Evolutionary conservation across 2,113 vertebrate species (phyloP), one percentile per base, ranked within the genome.

Genomic region (Penelope pileata): DNA sequence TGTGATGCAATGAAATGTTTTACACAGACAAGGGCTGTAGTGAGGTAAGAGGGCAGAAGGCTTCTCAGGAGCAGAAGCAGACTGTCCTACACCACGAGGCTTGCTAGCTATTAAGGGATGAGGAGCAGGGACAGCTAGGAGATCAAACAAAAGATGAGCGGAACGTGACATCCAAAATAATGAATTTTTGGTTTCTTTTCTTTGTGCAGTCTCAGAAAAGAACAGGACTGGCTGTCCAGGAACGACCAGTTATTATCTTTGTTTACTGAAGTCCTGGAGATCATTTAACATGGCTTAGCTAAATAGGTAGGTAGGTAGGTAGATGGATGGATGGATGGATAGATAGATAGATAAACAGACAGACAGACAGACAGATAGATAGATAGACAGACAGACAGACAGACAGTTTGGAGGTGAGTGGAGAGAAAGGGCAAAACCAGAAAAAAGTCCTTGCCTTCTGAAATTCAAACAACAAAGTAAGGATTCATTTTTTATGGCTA

Each of bases 11-110:
- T 3, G 10, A 50, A 87, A 50, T 0, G 0, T 23, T 11, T 73
- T 73, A 47, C 76, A 43, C 0, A 0, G 16, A 5, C 53, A 54
- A 43, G 16, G 13, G 26, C 34, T 47, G 19, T 2, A 38, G 59
- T 5, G 30, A 59, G 22, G 64, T 23, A 45, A 38, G 38, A 75
- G 34, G 9, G 26, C 74, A 83, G 51, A 54, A 68, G n/a, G 12
- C 34, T 26, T 83, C 62, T 75, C 30, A 60, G 1, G 1, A 75
- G 73, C 14, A 66, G 21, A 38, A 0, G 1, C 23, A 29, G 10
- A 5, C 8, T 79, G 43, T 56, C 36, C 32, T 36, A 5, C 34
- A 7, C 27, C 16, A 2, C 32, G 29, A 19, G 32, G 15, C 36
- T 73, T 38, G 30, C 34, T 70, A 34, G 54, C 19, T 50, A 16